Conservation (phyloP, 2,113 vertebrate genomes). For the Xenopus borealis region DNA sequence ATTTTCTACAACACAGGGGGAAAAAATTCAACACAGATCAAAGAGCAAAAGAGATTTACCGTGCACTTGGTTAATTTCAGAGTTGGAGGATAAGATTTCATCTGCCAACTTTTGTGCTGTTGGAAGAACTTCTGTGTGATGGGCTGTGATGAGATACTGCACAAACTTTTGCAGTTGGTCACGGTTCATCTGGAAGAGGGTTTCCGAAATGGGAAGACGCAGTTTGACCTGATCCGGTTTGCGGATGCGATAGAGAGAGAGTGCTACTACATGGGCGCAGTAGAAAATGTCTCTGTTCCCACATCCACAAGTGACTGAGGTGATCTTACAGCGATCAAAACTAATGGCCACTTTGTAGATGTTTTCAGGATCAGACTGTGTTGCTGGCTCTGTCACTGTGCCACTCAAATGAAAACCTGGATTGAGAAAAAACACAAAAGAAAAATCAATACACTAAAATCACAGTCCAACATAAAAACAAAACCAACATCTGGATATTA, state of each 20-base stretch:
- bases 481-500: too few relatives aligned
- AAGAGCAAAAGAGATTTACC: constrained; percentile 66
- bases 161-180: constrained; percentile 99
- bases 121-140: constrained; percentile 97
- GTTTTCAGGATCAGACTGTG: constrained; percentile 83
- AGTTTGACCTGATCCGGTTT: constrained; percentile 97
- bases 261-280: constrained; percentile 94
- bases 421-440: constrained; percentile 20
- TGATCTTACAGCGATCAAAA: constrained; percentile 98
- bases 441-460: too few relatives aligned
- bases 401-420: constrained; percentile 95
- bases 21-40: too few relatives aligned
- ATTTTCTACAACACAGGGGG: too few relatives aligned
- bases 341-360: constrained; percentile 97
- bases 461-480: too few relatives aligned
- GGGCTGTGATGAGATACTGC: constrained; percentile 97
- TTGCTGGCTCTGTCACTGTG: constrained; percentile 86
- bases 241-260: constrained; percentile 95
- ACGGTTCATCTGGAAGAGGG: constrained; percentile 98
- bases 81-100: constrained; percentile 98
- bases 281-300: constrained; percentile 98
- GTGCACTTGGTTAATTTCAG: constrained; percentile 97
- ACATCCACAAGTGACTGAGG: constrained; percentile 95
- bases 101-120: constrained; percentile 96
- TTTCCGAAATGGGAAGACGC: constrained; percentile 97